Percentiles rank a stretch among this genome's conserved stretches.
Evolutionary conservation across 2,113 vertebrate species (phyloP).

Genomic region (Anhinga rufa): DNA sequence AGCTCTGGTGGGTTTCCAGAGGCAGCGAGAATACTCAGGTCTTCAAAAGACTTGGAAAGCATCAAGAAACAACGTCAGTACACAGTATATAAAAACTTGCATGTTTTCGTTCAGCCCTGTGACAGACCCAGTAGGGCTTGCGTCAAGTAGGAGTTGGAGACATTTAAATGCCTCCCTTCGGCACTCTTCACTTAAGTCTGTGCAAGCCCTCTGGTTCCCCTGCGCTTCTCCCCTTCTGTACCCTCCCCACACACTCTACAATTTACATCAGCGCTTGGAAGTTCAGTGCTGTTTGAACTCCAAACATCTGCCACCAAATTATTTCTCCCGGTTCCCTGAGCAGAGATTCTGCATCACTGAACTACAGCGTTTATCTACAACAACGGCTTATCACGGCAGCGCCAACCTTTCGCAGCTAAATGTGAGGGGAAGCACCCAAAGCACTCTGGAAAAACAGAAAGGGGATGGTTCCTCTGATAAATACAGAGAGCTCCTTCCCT

Average conservation of each 20-base stretch:
- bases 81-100: not conserved
- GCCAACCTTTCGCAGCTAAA: not conserved
- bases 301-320: constrained; percentile 47
- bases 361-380: not conserved
- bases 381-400: not conserved
- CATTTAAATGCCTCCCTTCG: not conserved
- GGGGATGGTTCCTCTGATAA: not conserved
- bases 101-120: not conserved
- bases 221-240: not conserved
- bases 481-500: not conserved
- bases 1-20: not conserved
- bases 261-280: not conserved
- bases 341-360: constrained; percentile 35
- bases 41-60: not conserved
- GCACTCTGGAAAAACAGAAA: not conserved
- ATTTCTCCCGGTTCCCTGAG: constrained; percentile 6
- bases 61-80: not conserved
- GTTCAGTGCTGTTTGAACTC: not conserved
- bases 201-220: not conserved
- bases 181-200: not conserved
- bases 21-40: not conserved
- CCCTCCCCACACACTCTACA: not conserved
- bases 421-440: not conserved
- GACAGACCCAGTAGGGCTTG: not conserved
- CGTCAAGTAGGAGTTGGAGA: not conserved